Base-by-base conservation (phyloP, 2,797 vertebrate species). In the Hoplostethus mediterraneus region DNA sequence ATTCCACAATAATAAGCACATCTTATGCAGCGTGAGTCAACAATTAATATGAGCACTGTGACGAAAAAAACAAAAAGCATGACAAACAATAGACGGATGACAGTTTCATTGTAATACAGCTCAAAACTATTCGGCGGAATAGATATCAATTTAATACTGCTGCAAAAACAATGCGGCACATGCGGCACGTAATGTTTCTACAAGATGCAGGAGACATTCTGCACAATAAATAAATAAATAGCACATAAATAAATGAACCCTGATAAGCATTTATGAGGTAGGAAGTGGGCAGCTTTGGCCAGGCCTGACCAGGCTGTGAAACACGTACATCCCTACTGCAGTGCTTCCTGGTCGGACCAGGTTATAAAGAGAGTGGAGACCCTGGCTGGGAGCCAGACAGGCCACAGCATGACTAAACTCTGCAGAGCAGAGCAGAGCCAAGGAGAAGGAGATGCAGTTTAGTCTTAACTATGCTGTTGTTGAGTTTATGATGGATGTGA, bases 401-500 rank as follows among this genome's bases (percentile, higher is more conserved):
- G 48, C 63, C 13, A 28, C 6, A 31, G 53, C 53, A 75, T 2
- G 12, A 47, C 51, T 82, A 28, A 79, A 71, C 80, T 73, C 71
- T 53, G 21, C 21, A 21, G 21, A 21, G 21, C 21, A 21, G 21
- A 71, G 59, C 14, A 63, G 45, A 60, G 58, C 44, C 55, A 62
- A 54, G 40, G 36, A n/a, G 16, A 53, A 57, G 33, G 12, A 65
- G 67, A 85, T 81, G 66, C 60, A 69, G 82, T 89, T 86, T 51
- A 52, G 62, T 28, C 17, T 53, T 10, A 89, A 89, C 80, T 78
- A 42, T 64, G 83, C 82, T 72, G 82, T 74, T 86, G 87, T 75
- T 83, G 84, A 89, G 79, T 70, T 62, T 80, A 73, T 92, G 90
- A 92, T 89, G 80, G 84, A 92, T 90, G 90, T 30, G 77, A 80